Evolutionary conservation across 2,113 vertebrate species (phyloP).

Genomic region (Mormyrus lacerda): DNA sequence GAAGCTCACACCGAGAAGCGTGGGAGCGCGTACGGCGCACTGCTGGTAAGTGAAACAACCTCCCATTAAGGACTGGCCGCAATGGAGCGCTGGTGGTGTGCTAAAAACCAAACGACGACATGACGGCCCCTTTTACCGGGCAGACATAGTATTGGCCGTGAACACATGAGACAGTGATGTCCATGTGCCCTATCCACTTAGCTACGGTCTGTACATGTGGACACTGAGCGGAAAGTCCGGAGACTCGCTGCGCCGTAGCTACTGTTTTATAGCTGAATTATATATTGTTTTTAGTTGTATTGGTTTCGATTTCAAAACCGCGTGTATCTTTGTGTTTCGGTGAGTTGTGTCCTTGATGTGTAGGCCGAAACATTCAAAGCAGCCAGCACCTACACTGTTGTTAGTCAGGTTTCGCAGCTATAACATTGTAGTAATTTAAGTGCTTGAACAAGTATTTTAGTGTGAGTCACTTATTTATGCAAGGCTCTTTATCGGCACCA

Average conservation of each 20-base stretch:
- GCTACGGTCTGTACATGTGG: not conserved
- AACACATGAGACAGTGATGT: not conserved
- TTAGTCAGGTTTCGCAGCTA: not conserved
- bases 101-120: not conserved
- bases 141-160: not conserved
- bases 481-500: not conserved
- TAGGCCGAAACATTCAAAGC: not conserved
- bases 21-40: not conserved
- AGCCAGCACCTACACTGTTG: not conserved
- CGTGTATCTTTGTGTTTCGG: not conserved
- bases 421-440: not conserved
- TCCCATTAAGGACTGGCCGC: no score
- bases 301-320: not conserved
- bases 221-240: not conserved
- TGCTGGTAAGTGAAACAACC: slow-evolving; percentile 6
- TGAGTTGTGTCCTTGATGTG: not conserved
- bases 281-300: not conserved
- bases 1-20: not conserved
- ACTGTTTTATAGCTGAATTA: not conserved
- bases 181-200: not conserved
- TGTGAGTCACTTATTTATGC: not conserved
- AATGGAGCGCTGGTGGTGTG: not conserved
- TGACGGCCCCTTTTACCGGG: no score
- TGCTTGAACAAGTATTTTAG: not conserved
- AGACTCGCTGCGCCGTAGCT: not conserved